Base-by-base conservation (phyloP, 92 coral and sea anemone species). In the Palythoa heliodiscus region DNA sequence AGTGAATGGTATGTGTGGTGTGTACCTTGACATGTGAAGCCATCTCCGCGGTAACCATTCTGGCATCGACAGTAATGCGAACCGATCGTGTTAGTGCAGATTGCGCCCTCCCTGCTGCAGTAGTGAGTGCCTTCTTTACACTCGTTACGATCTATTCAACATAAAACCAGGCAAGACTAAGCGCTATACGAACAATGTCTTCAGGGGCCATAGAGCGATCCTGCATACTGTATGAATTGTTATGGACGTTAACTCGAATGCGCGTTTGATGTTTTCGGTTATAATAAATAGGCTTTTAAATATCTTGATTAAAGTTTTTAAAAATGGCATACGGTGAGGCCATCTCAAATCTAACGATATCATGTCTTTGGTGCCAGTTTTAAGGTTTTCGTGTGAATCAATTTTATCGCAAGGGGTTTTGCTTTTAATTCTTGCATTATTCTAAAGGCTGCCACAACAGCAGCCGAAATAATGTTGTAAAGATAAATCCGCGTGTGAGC, bases 11-110 rank as follows among this genome's bases (percentile, higher is more conserved):
- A n/a, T 10, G 84, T 66, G 47, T 64, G 61, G 15, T 67, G 40
- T 80, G 73, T 80, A 88, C 91, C 91, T 35, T 64, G 54, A 77
- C 91, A 88, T 19, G 50, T 67, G 73, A 86, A 75, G 63, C 91
- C 91, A 68, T 88, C 84, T 40, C 91, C 91, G 16, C 20, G 81
- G 71, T 71, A 88, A 5, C 91, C 91, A 73, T 39, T 74, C 66
- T 63, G 52, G 76, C 91, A 88, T 55, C 73, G 82, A 78, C 91
- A 88, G 57, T 83, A 83, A 75, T 83, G 84, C 22, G 91, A 83
- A 24, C 86, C 91, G 69, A 83, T 77, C 22, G 87, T 88, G 75
- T 88, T 86, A 83, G 77, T 52, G 78, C 91, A 88, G 80, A 76
- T 53, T 35, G 87, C 91, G 24, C 86, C 85, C 22, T 84, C 78